Percentiles rank a stretch among this genome's conserved stretches.
Conservation (phyloP, 2,888 invertebrate genomes). For the Rutpela maculata region DNA sequence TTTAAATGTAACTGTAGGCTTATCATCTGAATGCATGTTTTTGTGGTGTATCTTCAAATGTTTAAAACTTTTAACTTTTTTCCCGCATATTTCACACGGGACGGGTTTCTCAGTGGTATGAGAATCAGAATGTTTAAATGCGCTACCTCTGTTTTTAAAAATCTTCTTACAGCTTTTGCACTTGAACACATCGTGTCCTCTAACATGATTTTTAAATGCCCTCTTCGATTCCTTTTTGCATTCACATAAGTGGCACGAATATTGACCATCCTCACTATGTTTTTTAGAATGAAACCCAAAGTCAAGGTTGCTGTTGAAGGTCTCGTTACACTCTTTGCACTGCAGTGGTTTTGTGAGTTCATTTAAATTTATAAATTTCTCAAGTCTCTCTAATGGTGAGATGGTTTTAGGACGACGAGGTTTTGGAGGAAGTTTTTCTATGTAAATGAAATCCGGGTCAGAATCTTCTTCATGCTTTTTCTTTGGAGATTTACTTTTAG, state of each 20-base stretch:
- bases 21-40: conserved; percentile 66
- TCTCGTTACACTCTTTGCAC: conserved; percentile 75
- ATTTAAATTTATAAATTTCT: conserved; percentile 49
- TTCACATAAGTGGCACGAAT: conserved; percentile 65
- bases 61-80: conserved; percentile 62
- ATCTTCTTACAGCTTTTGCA: conserved; percentile 69
- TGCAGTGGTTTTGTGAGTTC: conserved; percentile 69
- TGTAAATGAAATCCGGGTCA: background rate
- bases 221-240: conserved; percentile 57
- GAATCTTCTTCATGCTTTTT: background rate
- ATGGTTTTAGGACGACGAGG: background rate
- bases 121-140: conserved; percentile 43
- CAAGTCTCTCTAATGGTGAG: background rate
- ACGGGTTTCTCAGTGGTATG: conserved; percentile 65
- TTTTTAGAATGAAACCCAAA: conserved; percentile 62
- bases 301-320: conserved; percentile 67
- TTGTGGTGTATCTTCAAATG: conserved; percentile 55
- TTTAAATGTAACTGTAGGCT: conserved; percentile 65
- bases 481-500: background rate
- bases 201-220: conserved; percentile 68
- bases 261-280: conserved; percentile 59
- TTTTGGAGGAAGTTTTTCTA: background rate
- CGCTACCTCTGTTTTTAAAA: conserved; percentile 55
- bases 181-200: conserved; percentile 69
- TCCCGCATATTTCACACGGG: conserved; percentile 64